Percentiles rank a stretch among this genome's conserved stretches.
These are phyloP conservation scores for Arizona elegans DNA, from an alignment of 2,113 vertebrate genomes.

Conservation along the genomic window DNA sequence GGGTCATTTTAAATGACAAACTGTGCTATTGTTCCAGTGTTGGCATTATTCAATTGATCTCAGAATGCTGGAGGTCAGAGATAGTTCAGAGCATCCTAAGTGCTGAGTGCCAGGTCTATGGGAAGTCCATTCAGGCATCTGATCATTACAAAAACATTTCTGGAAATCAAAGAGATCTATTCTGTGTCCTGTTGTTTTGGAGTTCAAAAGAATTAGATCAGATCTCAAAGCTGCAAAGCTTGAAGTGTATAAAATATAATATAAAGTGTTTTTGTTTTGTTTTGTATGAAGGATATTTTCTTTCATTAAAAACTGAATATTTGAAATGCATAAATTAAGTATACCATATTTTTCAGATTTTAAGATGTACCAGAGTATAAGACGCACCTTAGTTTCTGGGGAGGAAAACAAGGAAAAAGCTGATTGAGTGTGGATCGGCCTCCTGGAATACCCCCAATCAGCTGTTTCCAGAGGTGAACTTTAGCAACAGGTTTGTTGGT, in stretches of 20 bases:
- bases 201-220: conserved; percentile 46
- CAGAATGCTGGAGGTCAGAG: conserved; percentile 22
- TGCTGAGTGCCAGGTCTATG: conserved; percentile 30
- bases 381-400: no score
- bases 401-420: no score
- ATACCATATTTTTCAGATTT: background rate
- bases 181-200: conserved; percentile 45
- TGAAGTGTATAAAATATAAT: conserved; percentile 20
- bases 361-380: no score
- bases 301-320: conserved; percentile 36
- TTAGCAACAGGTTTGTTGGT: no score
- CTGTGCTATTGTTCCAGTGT: conserved; percentile 16
- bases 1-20: background rate
- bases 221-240: conserved; percentile 19
- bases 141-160: conserved; percentile 60
- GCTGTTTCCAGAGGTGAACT: no score
- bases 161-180: conserved; percentile 51
- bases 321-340: conserved; percentile 55
- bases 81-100: conserved; percentile 43
- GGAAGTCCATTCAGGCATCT: conserved; percentile 47
- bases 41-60: background rate
- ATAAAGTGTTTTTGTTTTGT: background rate
- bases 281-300: conserved; percentile 33
- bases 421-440: no score
- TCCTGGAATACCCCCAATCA: no score